Percentiles rank a stretch among this genome's conserved stretches.
Conservation (phyloP, 1,140 invertebrate species). For the Archivesica marissinica region DNA sequence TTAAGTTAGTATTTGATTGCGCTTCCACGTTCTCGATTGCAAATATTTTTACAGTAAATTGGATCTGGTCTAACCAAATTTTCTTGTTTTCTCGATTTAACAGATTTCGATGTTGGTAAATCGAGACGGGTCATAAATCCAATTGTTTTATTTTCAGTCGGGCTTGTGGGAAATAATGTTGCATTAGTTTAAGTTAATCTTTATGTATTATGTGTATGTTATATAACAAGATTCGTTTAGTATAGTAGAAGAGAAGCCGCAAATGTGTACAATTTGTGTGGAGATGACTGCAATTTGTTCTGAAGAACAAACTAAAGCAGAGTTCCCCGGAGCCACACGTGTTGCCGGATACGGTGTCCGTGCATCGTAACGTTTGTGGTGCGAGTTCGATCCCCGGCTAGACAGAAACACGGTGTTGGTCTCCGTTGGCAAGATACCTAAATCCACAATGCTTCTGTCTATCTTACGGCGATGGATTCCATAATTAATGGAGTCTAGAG, state of each 20-base stretch:
- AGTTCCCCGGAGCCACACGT: no score
- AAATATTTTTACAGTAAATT: conserved; percentile 67
- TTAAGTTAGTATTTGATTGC: conserved; percentile 62
- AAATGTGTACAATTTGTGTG: background rate
- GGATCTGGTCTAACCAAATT: conserved; percentile 57
- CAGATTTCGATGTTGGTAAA: conserved; percentile 48
- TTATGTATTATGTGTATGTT: conserved; percentile 23
- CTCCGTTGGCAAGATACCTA: no score
- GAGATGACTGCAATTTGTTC: no score
- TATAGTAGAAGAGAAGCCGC: background rate
- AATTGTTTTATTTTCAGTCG: conserved; percentile 33
- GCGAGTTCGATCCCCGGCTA: no score
- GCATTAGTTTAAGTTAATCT: conserved; percentile 20
- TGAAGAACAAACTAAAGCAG: no score
- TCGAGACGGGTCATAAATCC: conserved; percentile 30
- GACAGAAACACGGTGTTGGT: no score
- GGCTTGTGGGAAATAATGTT: conserved; percentile 6
- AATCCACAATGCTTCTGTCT: no score
- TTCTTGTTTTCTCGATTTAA: conserved; percentile 48
- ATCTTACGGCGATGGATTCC: no score
- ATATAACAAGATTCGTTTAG: background rate
- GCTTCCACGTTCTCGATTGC: conserved; percentile 34
- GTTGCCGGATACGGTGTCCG: no score
- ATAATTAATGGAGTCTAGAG: no score
- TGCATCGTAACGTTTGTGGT: no score